These are phyloP conservation scores for Oreocharis arfaki DNA, from an alignment of 2,113 vertebrate genomes.

Conservation along the genomic window DNA sequence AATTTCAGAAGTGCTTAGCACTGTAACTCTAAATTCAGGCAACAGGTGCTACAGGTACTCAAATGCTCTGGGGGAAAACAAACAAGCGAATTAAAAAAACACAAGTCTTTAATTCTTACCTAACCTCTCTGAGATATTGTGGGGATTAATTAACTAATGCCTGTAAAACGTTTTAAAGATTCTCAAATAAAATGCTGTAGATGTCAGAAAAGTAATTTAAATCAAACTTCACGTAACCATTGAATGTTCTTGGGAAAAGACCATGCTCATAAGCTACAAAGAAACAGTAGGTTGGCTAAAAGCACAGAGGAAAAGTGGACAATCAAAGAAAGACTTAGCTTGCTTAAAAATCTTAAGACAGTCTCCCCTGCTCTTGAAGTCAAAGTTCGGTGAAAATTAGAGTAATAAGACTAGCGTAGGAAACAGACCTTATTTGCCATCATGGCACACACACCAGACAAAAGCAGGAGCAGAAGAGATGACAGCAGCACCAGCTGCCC, in stretches of 20 bases:
- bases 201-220: background rate
- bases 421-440: background rate
- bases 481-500: conserved; percentile 67
- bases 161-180: background rate
- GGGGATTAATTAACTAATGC: conserved; percentile 14
- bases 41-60: background rate
- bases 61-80: background rate
- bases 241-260: background rate
- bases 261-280: background rate
- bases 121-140: background rate
- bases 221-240: background rate
- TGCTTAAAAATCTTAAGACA: background rate
- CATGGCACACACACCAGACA: background rate
- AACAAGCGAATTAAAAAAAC: background rate
- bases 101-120: background rate
- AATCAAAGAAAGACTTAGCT: background rate
- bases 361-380: background rate
- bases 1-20: background rate
- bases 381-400: conserved; percentile 13
- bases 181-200: background rate
- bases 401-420: background rate
- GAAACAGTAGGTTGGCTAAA: background rate
- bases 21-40: background rate
- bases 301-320: background rate
- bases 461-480: conserved; percentile 31